Base-by-base conservation (phyloP, 1,140 invertebrate genomes). In the Drosophila repletoides region DNA sequence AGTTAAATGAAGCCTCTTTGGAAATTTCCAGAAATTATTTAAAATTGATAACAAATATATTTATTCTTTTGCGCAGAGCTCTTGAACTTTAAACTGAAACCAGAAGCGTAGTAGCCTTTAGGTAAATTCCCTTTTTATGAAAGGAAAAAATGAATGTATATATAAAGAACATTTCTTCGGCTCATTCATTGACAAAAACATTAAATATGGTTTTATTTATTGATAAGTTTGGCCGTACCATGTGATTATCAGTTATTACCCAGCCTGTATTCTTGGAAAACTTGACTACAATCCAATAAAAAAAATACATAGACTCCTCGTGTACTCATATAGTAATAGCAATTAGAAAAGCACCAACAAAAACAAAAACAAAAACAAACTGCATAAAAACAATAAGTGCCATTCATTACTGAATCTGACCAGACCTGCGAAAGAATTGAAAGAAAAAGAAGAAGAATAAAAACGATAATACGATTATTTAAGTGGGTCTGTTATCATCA, bases 321-420 rank as follows among this genome's bases (percentile, higher is more conserved):
- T n/a, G n/a, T n/a, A n/a, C n/a, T n/a, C n/a, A n/a, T 22, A 15
- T 29, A 49, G 24, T 67, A 64, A 73, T 55, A 79, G 70, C 45
- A 60, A 79, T 79, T 74, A 74, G 51, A 74, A 64, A 64, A 56
- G 28, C 28, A 36, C 14, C 10, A 12, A 33, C n/a, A 9, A 6
- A 43, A 31, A 43, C 17, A 43, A 6, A 5, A 10, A n/a, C n/a
- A n/a, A 51, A 33, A 48, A 31, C 5, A 59, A 48, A n/a, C n/a
- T n/a, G 51, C 10, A 48, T 52, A 45, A 40, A 7, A 58, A 80
- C 71, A 79, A 79, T 66, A 76, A 75, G 56, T 67, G 66, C 14
- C 71, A 79, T 79, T 79, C 76, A 79, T 80, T 66, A 75, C 53
- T 69, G 55, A 72, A 80, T 77, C 40, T 71, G 66, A 68, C 55